Evolutionary conservation across 2,113 vertebrate species (phyloP), one percentile per base, ranked within the genome.

Genomic region (Spilogale gracilis): DNA sequence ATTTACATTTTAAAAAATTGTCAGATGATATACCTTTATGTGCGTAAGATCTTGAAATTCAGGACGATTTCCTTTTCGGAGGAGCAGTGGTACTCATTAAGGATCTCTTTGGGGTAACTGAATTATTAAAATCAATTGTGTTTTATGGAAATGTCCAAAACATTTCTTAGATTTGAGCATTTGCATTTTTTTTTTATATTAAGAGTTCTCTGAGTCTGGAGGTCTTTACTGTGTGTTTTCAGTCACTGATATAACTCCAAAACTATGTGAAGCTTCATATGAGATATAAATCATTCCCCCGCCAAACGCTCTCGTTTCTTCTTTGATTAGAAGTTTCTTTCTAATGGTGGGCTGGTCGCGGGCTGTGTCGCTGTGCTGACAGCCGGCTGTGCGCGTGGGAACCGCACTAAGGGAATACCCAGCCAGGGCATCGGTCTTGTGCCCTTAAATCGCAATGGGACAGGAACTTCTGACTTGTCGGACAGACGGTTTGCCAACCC

Each of bases 161-260:
- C 0, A 21, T 82, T 96, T 96, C 78, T 91, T 76, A 92, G 2
- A 94, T 96, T 67, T 78, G 95, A 97, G 79, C 89, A 0, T 96
- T 97, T 90, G 48, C 8, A 23, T 94, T 61, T 61, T 60, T 60
- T 95, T 80, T 2, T 80, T 8, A 27, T 63, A 32, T 94, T 76
- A 95, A 85, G 23, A 61, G 58, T 95, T 80, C 52, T 97, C 67
- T 87, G 92, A 96, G 97, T 83, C 94, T 98, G 96, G 97, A 97
- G 96, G 85, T 97, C 97, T 96, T 97, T 89, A 86, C 91, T 95
- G 81, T 94, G 97, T 94, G 94, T 93, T 95, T 97, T 96, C 92
- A 97, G 83, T 96, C n/a, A 48, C 81, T 98, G 97, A 97, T 98
- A 96, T 74, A 98, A 96, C 67, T 96, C 86, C 97, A 89, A 97